A percentile compares a stretch with the other conserved stretches of the same genome.
Evolutionary conservation across 2,888 invertebrate species (phyloP).

Genomic region (Stratiomys singularior): DNA sequence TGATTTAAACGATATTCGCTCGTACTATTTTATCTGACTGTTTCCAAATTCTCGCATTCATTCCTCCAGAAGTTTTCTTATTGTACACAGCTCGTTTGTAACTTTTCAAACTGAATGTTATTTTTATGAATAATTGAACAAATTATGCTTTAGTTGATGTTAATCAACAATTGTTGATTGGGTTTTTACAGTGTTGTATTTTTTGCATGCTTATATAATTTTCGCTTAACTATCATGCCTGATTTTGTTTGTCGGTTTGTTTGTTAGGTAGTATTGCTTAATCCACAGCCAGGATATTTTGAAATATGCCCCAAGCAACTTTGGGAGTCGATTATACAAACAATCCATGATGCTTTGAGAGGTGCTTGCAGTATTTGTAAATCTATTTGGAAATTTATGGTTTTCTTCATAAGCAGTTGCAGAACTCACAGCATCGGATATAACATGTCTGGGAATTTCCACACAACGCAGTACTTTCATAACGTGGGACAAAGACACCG

Average conservation of each 20-base stretch:
- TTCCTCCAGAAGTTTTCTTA: no score
- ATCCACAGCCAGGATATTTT: constrained; percentile 81
- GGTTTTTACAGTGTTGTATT: no score
- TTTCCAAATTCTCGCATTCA: no score
- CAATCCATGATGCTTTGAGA: constrained; percentile 76
- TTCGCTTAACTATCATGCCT: background rate
- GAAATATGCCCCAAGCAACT: constrained; percentile 90
- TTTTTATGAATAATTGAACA: no score
- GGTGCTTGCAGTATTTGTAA: constrained; percentile 67
- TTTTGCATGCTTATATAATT: background rate
- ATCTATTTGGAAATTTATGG: constrained; percentile 8
- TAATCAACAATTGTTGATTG: no score
- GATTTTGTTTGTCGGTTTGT: background rate
- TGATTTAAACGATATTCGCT: no score
- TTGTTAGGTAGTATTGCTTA: constrained; percentile 77
- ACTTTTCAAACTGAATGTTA: no score
- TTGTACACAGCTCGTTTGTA: no score
- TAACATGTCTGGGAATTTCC: constrained; percentile 84
- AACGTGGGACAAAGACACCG: constrained; percentile 82
- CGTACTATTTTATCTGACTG: no score
- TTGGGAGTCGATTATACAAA: constrained; percentile 75
- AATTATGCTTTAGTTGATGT: no score
- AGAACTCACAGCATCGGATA: constrained; percentile 71
- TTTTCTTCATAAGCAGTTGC: constrained; percentile 70
- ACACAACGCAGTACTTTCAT: constrained; percentile 84